Base-by-base conservation (phyloP, 2,888 invertebrate genomes). In the Drosophila monieri region DNA sequence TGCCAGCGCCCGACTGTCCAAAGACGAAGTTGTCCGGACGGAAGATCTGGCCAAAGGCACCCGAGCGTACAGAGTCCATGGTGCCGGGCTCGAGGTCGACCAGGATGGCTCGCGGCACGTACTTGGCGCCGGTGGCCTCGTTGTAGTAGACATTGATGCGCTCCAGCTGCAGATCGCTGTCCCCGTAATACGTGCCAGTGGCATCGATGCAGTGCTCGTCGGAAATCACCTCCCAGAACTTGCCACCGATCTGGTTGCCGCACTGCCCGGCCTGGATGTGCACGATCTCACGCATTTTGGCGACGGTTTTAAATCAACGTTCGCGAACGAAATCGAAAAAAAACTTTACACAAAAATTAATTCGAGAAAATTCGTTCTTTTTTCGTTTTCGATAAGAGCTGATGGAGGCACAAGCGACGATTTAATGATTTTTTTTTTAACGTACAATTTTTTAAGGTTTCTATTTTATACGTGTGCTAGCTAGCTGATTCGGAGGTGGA, bases 171-270 rank as follows among this genome's bases (percentile, higher is more conserved):
- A 98, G 94, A 92, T 97, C 97, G 52, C 96, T 96, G 92, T 97
- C 97, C 60, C 97, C 97, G 85, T 96, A 95, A 92, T 97, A 97
- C 58, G 96, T 95, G 70, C 97, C 97, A 80, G 96, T 96, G 86
- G 97, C 96, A 94, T 97, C 97, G 90, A 97, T 97, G 89, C 97
- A 97, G 91, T 97, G 97, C 93, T 97, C 97, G 91, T 97, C 97
- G 65, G 97, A 97, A 93, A 98, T 98, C 84, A 98, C 97, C 93
- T 98, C 97, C 97, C 97, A 98, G 94, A 97, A 97, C 95, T 97
- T 98, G 87, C 97, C 97, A 89, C 98, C 98, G 92, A 98, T 98
- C 93, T 98, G 98, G 93, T 98, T 98, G 78, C 98, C 98, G 93
- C 97, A 98, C 92, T 97, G 97, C 84, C 98, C 98, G 85, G 97